Percentiles rank a stretch among this genome's conserved stretches.
These are phyloP conservation scores for Clarias pachynema DNA, from an alignment of 2,797 vertebrate genomes.

Conservation along the genomic window DNA sequence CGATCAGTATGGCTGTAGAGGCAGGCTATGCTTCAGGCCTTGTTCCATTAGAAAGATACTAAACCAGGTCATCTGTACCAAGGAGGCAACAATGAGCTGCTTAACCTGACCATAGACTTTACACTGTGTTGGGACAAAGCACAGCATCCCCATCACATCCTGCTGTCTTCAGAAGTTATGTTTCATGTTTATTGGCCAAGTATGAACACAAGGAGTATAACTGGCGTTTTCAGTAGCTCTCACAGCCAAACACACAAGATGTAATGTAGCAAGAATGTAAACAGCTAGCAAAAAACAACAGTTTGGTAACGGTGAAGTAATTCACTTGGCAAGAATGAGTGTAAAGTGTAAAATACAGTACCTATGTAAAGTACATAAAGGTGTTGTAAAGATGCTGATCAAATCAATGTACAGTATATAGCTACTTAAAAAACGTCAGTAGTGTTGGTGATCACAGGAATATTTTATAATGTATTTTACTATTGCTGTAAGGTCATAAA, in stretches of 20 bases:
- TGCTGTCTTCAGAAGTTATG: not conserved
- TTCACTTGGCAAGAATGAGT: not conserved
- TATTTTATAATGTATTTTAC: not conserved
- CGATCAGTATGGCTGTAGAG: not conserved
- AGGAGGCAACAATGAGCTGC: not conserved
- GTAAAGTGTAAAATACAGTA: not conserved
- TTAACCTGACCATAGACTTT: not conserved
- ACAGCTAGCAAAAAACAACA: not conserved
- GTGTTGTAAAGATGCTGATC: not conserved
- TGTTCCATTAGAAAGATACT: slow-evolving; percentile 9
- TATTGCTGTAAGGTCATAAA: not conserved
- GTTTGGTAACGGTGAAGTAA: too few relatives aligned
- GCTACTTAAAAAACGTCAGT: not conserved
- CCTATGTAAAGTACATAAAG: not conserved
- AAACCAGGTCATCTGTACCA: slow-evolving; percentile 7
- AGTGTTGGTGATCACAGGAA: not conserved
- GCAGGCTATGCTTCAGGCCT: not conserved
- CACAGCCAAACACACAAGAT: not conserved
- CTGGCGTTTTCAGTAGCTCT: not conserved
- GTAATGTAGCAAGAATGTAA: not conserved
- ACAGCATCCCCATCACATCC: not conserved
- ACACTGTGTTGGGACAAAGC: not conserved
- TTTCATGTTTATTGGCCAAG: not conserved
- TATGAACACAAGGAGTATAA: too few relatives aligned
- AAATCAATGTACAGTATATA: not conserved